Base-by-base conservation (phyloP, 2,113 vertebrate genomes). In the Anser cygnoides region DNA sequence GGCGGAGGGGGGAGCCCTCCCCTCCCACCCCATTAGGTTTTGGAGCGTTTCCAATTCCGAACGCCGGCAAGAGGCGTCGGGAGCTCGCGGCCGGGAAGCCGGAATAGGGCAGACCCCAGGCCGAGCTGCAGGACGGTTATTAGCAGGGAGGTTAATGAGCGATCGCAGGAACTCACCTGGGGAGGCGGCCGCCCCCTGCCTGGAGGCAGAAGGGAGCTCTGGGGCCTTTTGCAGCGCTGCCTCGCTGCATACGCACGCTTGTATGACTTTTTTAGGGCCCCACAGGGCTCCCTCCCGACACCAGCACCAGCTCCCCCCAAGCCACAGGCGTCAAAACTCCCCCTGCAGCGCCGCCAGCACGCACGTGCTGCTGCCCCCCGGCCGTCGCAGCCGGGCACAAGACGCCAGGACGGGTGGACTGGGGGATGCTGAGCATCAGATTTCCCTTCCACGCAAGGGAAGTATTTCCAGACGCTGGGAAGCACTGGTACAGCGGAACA, bases 101-200 rank as follows among this genome's bases (percentile, higher is more conserved):
- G 1, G 74, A 50, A 75, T 28, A n/a, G 33, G 55, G 44, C 35
- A 77, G 31, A 76, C 41, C 43, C 37, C 50, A 35, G 81, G 29
- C 66, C 1, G 7, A 73, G 28, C 43, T 7, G 0, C 11, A 68
- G 68, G 37, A 55, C 0, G 43, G 70, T 52, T 61, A 81, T 91
- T 65, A 95, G 80, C 57, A n/a, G 86, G 39, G 70, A 87, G 73
- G 74, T 95, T 93, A 91, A 91, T 91, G 82, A 89, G 70, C 2
- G 29, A 87, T 6, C 9, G 49, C 46, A 78, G 68, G 26, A 54
- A 79, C 25, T 14, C 35, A 35, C 6, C 29, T 9, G 55, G 67
- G 75, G 50, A 10, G 28, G 14, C 55, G 46, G 58, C 37, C 57
- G 75, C 74, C 16, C 63, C 37, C 33, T 58, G 62, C 46, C 84